Evolutionary conservation across 2,797 vertebrate species (phyloP), one percentile per base, ranked within the genome.

Genomic region (Valencia hispanica): DNA sequence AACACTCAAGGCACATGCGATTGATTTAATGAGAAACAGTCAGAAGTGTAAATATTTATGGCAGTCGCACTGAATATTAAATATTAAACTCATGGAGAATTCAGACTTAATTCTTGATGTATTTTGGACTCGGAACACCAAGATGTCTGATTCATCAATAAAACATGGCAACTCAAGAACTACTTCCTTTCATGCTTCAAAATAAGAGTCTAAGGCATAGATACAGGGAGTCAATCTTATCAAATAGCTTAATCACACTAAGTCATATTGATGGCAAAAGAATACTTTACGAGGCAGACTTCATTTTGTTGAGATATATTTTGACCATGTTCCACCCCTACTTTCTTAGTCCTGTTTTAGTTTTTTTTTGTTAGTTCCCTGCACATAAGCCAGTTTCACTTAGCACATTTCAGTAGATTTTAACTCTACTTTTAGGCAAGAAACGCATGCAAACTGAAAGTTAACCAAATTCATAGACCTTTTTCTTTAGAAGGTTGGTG

Each of bases 401-500:
- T 5, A n/a, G 5, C 2, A 32, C 43, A 47, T 75, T 30, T 75
- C 17, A 34, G 50, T 11, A 20, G 57, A 68, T 55, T 45, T 57
- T 11, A 5, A 6, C n/a, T 47, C 34, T 30, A 32, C 47, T 47
- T 70, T 48, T 10, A 14, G 7, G 4, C 61, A 39, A 75, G 3
- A 17, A 70, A n/a, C 18, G 30, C 17, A 8, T 70, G 2, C n/a
- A 69, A 43, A 34, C 45, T 0, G 2, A 32, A 22, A 45, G 57
- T 55, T 55, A 10, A 47, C 75, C 70, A 66, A 55, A 74, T 68
- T 61, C 72, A 57, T 69, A 48, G 30, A 47, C 48, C 27, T 75
- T 76, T 61, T 71, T 61, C 70, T 55, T 93, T 87, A 88, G 76
- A 81, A 72, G 86, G 84, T 82, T 36, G 68, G 72, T 87, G 84